Conservation (phyloP, 2,888 invertebrate genomes). For the Aphelenchoides bicaudatus region DNA sequence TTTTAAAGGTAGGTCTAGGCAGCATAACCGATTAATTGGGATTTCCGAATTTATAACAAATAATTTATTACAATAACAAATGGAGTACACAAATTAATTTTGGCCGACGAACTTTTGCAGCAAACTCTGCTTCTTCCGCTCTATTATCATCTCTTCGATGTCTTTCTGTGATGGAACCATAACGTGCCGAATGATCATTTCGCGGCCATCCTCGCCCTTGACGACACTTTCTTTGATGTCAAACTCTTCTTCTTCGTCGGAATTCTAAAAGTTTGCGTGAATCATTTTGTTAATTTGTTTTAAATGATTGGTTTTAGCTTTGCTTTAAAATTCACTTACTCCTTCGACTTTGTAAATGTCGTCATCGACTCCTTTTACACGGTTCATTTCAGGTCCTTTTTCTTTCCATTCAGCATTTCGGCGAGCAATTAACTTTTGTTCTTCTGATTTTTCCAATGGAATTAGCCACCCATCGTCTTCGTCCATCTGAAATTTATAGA, state of each 20-base stretch:
- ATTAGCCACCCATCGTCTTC: constrained; percentile 93
- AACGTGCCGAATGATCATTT: constrained; percentile 56
- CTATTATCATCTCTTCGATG: constrained; percentile 80
- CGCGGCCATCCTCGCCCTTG: constrained; percentile 54
- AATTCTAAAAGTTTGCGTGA: constrained; percentile 61
- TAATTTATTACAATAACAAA: no score
- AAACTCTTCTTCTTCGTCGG: constrained; percentile 61
- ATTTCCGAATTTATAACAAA: no score
- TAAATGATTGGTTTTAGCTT: not conserved
- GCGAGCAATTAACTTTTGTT: constrained; percentile 58
- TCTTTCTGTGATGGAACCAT: constrained; percentile 54
- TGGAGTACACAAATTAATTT: no score
- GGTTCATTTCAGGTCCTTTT: constrained; percentile 40
- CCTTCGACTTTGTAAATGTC: constrained; percentile 53
- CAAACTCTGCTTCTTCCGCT: constrained; percentile 85
- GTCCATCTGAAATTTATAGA: no score
- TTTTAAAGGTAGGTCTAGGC: no score
- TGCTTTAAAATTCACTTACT: constrained; percentile 18
- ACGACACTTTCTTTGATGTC: constrained; percentile 53
- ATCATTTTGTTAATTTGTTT: no score
- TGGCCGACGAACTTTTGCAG: constrained; percentile 72
- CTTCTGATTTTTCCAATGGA: constrained; percentile 72
- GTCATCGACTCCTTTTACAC: constrained; percentile 39
- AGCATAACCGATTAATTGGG: no score
- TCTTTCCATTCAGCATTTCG: constrained; percentile 41